Evolutionary conservation across 2,797 vertebrate species (phyloP).

Genomic region (Sciurus carolinensis): DNA sequence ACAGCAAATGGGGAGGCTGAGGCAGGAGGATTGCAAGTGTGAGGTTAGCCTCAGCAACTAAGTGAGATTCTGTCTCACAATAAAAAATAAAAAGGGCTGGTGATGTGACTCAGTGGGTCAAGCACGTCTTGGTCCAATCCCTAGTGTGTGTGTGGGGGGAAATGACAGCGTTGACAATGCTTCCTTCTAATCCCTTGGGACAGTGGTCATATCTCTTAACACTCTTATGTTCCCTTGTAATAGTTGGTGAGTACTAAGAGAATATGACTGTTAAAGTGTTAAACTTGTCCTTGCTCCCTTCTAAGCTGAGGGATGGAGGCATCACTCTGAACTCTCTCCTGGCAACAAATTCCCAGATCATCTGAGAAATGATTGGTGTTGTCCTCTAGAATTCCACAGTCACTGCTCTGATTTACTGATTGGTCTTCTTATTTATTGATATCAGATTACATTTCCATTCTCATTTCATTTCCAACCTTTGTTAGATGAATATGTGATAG

Average conservation of each 20-base stretch:
- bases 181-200: conserved; percentile 52
- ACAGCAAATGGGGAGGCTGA: too few relatives aligned
- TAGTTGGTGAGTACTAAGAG: conserved; percentile 19
- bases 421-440: conserved; percentile 47
- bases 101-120: too few relatives aligned
- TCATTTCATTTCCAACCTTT: conserved; percentile 52
- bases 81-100: too few relatives aligned
- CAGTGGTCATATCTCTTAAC: not conserved
- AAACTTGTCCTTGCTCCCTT: conserved; percentile 53
- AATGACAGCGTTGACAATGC: not conserved
- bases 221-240: not conserved
- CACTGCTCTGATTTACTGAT: conserved; percentile 47
- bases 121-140: too few relatives aligned
- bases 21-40: too few relatives aligned
- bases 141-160: not conserved
- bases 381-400: conserved; percentile 58
- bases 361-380: not conserved
- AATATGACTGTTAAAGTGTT: conserved; percentile 18
- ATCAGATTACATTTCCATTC: conserved; percentile 42
- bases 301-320: not conserved
- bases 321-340: not conserved
- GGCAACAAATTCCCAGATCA: conserved; percentile 49
- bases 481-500: not conserved
- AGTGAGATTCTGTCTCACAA: too few relatives aligned
- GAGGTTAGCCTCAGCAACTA: too few relatives aligned